phyloP scores from a whole-genome alignment of 1,140 invertebrate genomes.

The Drosophila jambulina region DNA sequence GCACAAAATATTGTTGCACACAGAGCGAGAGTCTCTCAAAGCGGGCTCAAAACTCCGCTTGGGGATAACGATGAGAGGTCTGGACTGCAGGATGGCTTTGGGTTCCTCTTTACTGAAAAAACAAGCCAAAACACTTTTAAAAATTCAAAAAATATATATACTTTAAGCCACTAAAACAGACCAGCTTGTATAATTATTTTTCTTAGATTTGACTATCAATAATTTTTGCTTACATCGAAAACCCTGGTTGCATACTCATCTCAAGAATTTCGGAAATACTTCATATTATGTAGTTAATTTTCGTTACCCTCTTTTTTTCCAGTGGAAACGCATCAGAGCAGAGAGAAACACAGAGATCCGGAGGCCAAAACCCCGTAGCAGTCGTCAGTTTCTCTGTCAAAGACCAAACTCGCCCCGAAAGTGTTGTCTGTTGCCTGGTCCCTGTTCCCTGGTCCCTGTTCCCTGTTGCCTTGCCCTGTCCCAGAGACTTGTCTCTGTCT shows the following conservation, averaged over 20 bases:
- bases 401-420: constrained; percentile 49
- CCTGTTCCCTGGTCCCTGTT: not conserved
- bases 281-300: too few relatives aligned
- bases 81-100: constrained; percentile 14
- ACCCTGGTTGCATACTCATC: not conserved
- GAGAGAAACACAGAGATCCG: constrained; percentile 5
- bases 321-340: constrained; percentile 23
- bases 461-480: constrained; percentile 22
- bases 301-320: not conserved
- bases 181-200: too few relatives aligned
- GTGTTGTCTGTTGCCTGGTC: constrained; percentile 16
- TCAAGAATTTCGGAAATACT: not conserved
- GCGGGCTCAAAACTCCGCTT: constrained; percentile 20
- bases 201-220: too few relatives aligned
- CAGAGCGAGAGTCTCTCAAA: constrained; percentile 19
- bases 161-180: not conserved
- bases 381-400: constrained; percentile 52
- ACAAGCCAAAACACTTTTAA: too few relatives aligned
- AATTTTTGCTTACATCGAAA: not conserved
- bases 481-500: constrained; percentile 42
- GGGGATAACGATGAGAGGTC: constrained; percentile 20
- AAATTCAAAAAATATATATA: not conserved
- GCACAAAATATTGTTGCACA: constrained; percentile 32
- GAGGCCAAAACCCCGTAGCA: constrained; percentile 31
- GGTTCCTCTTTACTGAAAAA: not conserved